Base-by-base conservation (phyloP, 2,113 vertebrate genomes). In the Podarcis cretensis region DNA sequence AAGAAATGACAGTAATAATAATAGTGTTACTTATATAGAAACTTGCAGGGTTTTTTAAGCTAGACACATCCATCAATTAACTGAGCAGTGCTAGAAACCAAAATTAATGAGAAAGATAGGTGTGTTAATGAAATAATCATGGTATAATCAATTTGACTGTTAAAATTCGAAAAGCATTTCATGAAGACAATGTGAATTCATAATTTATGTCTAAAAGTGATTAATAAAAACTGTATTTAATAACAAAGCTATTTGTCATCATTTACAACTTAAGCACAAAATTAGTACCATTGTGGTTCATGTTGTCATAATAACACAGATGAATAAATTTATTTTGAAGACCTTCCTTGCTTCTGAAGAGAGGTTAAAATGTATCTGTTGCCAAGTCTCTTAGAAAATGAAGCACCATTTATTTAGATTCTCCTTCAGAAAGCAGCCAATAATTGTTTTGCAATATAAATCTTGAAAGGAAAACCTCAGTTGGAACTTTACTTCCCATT, bases 41-140 rank as follows among this genome's bases (percentile, higher is more conserved):
- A 97, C 95, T 97, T 97, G 95, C 0, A 95, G 95, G 95, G 92
- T 97, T 81, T 86, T 79, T 87, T 83, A 91, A 92, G 90, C 96
- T 96, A 97, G 97, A 97, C 97, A 96, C 96, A 97, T 98, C 97
- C 96, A 97, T 97, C 97, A 98, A 98, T 98, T 97, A 97, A 97
- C 95, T 81, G 90, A 97, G 96, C 96, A 95, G 95, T 96, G 94
- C 6, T 48, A 96, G 96, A 97, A 97, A 96, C 97, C 97, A 95
- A 98, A 98, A 98, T 97, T 97, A 98, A 98, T 97, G 97, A 98
- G 97, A 97, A 97, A 97, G 97, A 97, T 98, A 97, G 97, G 97
- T 98, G 96, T 97, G 97, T 97, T 98, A 98, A 98, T 98, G 97
- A 98, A 97, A 97, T 98, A 98, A 98, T 98, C 97, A 98, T 97